Conservation (phyloP, 2,888 invertebrate genomes). For the Chironomus riparius region DNA sequence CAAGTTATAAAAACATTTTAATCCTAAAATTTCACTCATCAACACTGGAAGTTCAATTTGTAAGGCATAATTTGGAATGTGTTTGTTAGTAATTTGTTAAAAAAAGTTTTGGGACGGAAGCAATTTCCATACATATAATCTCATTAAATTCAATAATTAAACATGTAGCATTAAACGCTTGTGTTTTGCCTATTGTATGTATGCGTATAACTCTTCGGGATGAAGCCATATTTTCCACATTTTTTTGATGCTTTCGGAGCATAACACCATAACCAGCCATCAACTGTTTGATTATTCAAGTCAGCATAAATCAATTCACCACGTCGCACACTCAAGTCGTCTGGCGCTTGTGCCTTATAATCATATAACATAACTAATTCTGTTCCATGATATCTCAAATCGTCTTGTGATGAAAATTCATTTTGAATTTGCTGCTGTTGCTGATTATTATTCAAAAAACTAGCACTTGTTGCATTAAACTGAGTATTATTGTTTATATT, state of each 20-base stretch:
- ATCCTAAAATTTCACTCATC: neutral
- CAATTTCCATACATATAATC: neutral
- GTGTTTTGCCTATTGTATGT: conserved; percentile 66
- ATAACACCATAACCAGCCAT: conserved; percentile 93
- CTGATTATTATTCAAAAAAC: neutral
- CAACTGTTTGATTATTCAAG: conserved; percentile 84
- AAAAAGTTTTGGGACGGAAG: neutral
- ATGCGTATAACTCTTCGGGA: conserved; percentile 87
- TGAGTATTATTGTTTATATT: conserved; percentile 10
- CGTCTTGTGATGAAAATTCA: conserved; percentile 44
- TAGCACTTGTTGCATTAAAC: neutral
- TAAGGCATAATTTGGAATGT: neutral
- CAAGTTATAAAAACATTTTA: neutral
- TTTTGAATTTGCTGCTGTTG: conserved; percentile 29
- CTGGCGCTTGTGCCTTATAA: conserved; percentile 91
- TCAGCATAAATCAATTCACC: conserved; percentile 96
- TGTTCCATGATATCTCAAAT: conserved; percentile 74
- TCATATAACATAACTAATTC: conserved; percentile 91
- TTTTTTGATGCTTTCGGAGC: conserved; percentile 68
- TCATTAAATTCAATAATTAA: neutral
- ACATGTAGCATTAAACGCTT: conserved; percentile 7
- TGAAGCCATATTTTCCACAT: conserved; percentile 73
- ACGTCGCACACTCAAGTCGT: conserved; percentile 79
- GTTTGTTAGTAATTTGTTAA: neutral
- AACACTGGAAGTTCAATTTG: neutral